Percentiles rank a stretch among this genome's conserved stretches.
These are phyloP conservation scores for Agonopterix alstromeriana DNA, from an alignment of 2,888 invertebrate genomes.

Conservation along the genomic window DNA sequence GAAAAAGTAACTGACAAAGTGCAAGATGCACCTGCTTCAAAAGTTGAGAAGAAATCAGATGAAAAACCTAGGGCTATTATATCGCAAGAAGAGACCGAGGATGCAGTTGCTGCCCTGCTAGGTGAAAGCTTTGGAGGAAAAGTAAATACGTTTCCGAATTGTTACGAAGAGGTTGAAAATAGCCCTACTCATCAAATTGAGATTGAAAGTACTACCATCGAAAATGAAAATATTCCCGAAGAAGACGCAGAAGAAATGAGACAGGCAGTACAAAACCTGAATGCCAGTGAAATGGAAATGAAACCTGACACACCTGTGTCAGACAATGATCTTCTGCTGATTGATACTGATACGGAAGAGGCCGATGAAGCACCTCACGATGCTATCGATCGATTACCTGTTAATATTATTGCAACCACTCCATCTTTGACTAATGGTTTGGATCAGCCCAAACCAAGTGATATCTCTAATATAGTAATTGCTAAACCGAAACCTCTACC, in stretches of 20 bases:
- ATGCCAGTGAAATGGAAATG: slow-evolving; percentile 81
- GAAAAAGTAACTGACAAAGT: slow-evolving; percentile 44
- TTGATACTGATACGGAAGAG: slow-evolving; percentile 92
- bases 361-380: slow-evolving; percentile 76
- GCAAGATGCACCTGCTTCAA: slow-evolving; percentile 36
- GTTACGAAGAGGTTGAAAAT: slow-evolving; percentile 71
- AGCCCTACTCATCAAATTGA: slow-evolving; percentile 51
- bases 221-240: slow-evolving; percentile 78
- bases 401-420: slow-evolving; percentile 54
- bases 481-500: slow-evolving; percentile 55
- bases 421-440: slow-evolving; percentile 30
- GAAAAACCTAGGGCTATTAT: slow-evolving; percentile 89
- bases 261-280: slow-evolving; percentile 88
- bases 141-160: slow-evolving; percentile 71
- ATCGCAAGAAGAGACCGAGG: slow-evolving; percentile 95
- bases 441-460: slow-evolving; percentile 41
- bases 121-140: slow-evolving; percentile 90
- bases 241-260: slow-evolving; percentile 90
- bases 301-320: slow-evolving; percentile 92
- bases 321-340: slow-evolving; percentile 88
- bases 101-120: slow-evolving; percentile 91
- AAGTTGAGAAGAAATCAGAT: slow-evolving; percentile 77
- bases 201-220: slow-evolving; percentile 59
- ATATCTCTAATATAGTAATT: slow-evolving; percentile 54
- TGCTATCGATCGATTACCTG: slow-evolving; percentile 48